Evolutionary conservation across 1,140 invertebrate genomes (phyloP), one percentile per base, ranked within the genome.

Genomic region (Sycophaga agraensis): DNA sequence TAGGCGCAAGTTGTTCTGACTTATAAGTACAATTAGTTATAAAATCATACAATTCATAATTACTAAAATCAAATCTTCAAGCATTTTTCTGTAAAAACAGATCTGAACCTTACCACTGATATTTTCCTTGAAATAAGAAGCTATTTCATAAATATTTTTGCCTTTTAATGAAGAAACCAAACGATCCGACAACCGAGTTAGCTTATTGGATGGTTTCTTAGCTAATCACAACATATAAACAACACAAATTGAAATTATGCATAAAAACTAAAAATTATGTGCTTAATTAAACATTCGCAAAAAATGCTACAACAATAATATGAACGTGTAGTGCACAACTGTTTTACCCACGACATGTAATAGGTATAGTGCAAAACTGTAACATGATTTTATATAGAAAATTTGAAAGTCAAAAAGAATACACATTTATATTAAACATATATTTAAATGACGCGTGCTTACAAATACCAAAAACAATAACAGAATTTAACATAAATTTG

Each of bases 101-200:
- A 40, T 45, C 0, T 53, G 1, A 51, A 40, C 17, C 79, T 83
- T 83, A 84, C 82, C 82, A 73, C 79, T 75, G 55, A 82, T 76
- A 77, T 82, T 82, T 69, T 81, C 77, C 77, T 80, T 78, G 75
- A 84, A 75, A 73, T 82, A 82, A 70, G 79, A 79, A 73, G 82
- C 76, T 70, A 84, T 78, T 75, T 81, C 77, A 70, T 77, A 78
- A 72, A 84, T 76, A 72, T 80, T 80, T 77, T 76, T 81, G 71
- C 74, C 69, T 73, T 81, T 83, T 69, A 84, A 72, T 24, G 78
- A 73, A 57, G 82, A 76, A 70, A 81, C 69, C 71, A 83, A 77
- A 72, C 76, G 75, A 66, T 82, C 77, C 69, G 78, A 74, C 67
- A 84, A 76, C 55, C 81, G 77, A 67, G 70, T 71, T 71, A 73